Base-by-base conservation (phyloP, 2,888 invertebrate species). In the Carterocephalus palaemon region DNA sequence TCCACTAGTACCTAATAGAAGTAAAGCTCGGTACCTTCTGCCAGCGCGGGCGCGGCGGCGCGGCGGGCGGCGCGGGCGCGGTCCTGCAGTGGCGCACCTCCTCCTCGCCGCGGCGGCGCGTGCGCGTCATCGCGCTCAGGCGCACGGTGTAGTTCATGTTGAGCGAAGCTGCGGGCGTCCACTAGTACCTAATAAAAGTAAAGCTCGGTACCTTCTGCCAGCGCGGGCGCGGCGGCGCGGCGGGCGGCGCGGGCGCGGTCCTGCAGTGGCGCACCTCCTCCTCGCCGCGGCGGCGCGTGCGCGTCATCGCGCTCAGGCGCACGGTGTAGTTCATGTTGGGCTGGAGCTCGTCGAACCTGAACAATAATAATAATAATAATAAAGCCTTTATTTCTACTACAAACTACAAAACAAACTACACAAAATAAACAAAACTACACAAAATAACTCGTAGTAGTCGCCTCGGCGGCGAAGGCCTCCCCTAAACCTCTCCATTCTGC, bases 291-390 rank as follows among this genome's bases (percentile, higher is more conserved):
- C 91, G 90, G 33, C 93, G 90, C 26, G 92, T 90, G 38, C 93
- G 89, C 0, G 95, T 95, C 61, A 94, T 91, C 0, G 92, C 95
- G 45, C 92, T 92, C 45, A 95, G 88, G 0, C 89, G 88, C 16
- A 95, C 92, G 7, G 93, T 93, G 72, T 95, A 95, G 71, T 94
- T 92, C 0, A 95, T 96, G 72, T 96, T 95, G 2, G 95, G 91
- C 41, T 92, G 91, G 19, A 95, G 89, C 32, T 91, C 90, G 57
- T 92, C 91, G 62, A 93, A 92, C 47, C 85, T 82, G 56, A 0
- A 16, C 24, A 10, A 9, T 2, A 3, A 20, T 10, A 16, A 33
- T 19, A 5, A 10, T 12, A n/a, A n/a, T n/a, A n/a, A n/a, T n/a
- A n/a, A n/a, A n/a, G n/a, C n/a, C n/a, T n/a, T n/a, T n/a, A n/a